A percentile compares a stretch with the other conserved stretches of the same genome.
Conservation (phyloP, 2,888 invertebrate genomes). For the Ariolimax columbianus region DNA sequence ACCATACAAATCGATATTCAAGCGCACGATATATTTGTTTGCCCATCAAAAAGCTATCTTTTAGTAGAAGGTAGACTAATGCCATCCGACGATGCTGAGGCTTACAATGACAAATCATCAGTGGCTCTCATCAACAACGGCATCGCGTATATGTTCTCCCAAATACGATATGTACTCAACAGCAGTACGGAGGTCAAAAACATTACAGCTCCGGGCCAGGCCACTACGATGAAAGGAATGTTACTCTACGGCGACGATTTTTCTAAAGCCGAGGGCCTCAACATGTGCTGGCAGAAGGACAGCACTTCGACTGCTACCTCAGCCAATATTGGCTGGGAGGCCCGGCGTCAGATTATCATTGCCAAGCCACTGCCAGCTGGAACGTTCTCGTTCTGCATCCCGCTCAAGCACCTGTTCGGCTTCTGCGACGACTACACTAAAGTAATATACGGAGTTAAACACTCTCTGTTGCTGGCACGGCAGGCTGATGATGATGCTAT, state of each 20-base stretch:
- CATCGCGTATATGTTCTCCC: neutral
- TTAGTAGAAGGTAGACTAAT: neutral
- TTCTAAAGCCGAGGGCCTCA: neutral
- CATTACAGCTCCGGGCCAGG: neutral
- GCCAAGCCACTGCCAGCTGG: neutral
- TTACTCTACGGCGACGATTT: neutral
- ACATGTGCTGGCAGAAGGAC: conserved; percentile 1
- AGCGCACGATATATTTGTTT: neutral
- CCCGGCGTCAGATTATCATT: neutral
- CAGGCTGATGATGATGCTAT: neutral
- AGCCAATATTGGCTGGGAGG: neutral
- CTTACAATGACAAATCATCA: neutral
- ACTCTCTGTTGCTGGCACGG: neutral
- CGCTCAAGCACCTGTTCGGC: neutral
- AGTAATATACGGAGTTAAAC: neutral
- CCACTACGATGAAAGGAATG: neutral
- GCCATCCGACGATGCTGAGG: neutral
- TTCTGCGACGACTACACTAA: neutral
- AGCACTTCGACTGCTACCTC: neutral
- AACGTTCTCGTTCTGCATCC: neutral
- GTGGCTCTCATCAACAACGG: neutral
- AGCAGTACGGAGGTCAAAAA: neutral
- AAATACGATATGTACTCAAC: neutral
- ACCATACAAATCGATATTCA: neutral
- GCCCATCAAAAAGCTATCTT: neutral